A percentile compares a stretch with the other conserved stretches of the same genome.
These are phyloP conservation scores for Pterocles gutturalis DNA, from an alignment of 2,113 vertebrate species.

Conservation along the genomic window DNA sequence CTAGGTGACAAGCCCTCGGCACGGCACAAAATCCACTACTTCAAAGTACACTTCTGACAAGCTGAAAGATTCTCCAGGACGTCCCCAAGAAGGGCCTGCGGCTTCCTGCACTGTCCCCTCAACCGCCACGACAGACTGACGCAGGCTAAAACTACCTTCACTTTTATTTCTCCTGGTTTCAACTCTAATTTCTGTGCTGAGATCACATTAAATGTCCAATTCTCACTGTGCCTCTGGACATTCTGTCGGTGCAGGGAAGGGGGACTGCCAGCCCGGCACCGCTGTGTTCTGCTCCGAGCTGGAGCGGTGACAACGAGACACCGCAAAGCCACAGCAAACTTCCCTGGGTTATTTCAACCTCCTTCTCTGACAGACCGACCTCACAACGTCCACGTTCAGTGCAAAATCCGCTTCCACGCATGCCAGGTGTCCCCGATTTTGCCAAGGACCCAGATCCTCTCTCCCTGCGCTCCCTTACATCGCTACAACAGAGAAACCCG, in stretches of 20 bases:
- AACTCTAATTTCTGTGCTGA: not conserved
- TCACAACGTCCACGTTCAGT: fast-evolving
- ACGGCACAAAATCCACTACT: not conserved
- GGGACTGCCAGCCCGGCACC: not conserved
- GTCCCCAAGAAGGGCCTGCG: not conserved
- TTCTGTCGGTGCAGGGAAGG: not conserved
- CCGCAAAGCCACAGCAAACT: not conserved
- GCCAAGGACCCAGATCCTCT: not conserved
- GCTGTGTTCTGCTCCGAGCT: not conserved
- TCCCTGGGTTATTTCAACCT: not conserved
- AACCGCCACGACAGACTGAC: not conserved
- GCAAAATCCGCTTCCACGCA: fast-evolving
- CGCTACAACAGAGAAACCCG: not conserved
- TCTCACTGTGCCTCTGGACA: not conserved
- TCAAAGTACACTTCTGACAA: not conserved
- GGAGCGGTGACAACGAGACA: fast-evolving
- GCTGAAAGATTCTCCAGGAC: not conserved
- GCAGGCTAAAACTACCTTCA: not conserved
- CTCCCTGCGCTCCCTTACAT: not conserved
- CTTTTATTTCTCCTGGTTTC: not conserved
- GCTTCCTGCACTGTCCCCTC: not conserved
- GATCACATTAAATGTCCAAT: not conserved
- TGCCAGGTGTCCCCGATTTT: fast-evolving
- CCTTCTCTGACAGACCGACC: not conserved
- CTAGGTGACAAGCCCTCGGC: not conserved